Base-by-base conservation (phyloP, 1,140 invertebrate genomes). In the Triops cancriformis region DNA sequence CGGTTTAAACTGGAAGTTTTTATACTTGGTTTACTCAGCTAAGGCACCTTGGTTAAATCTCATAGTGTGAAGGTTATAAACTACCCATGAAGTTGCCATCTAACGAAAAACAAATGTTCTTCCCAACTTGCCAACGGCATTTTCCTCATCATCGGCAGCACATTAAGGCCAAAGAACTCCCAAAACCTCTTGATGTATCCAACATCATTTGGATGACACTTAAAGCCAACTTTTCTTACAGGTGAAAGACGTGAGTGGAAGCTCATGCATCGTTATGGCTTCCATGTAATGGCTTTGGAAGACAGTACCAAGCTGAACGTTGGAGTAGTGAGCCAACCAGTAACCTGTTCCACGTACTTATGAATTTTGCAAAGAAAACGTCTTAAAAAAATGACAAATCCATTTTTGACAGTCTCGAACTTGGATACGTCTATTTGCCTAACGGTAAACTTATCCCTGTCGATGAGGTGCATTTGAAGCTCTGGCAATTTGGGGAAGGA, bases 241-340 rank as follows among this genome's bases (percentile, higher is more conserved):
- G 90, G 90, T 26, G 83, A 88, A 28, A 89, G 88, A 80, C 83
- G 91, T 72, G 89, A 92, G 81, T 93, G 91, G 91, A 87, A 85
- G 51, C 81, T 90, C 51, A 88, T 92, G 85, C 89, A 92, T 81
- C 84, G 91, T 41, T 93, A 92, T 82, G 89, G 87, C 1, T 89
- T 91, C 80, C 90, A 91, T 81, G 90, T 90, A 84, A 87, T 90
- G 37, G 89, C 89, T 81, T 83, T 91, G 37, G 85, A 88, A 78
- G 87, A 92, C 82, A 88, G 88, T 18, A 86, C 86, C 26, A 86
- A 85, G 73, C 85, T 90, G 12, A 87, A 87, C 76, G 84, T 91
- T 11, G 90, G 90, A 31, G 86, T 89, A 31, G 87, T 92, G 74
- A 90, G 88, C 79, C 90, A 92, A 81, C 91, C 91, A 0, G 85